Conservation (phyloP, 2,888 invertebrate species). For the Norana najaformis region DNA sequence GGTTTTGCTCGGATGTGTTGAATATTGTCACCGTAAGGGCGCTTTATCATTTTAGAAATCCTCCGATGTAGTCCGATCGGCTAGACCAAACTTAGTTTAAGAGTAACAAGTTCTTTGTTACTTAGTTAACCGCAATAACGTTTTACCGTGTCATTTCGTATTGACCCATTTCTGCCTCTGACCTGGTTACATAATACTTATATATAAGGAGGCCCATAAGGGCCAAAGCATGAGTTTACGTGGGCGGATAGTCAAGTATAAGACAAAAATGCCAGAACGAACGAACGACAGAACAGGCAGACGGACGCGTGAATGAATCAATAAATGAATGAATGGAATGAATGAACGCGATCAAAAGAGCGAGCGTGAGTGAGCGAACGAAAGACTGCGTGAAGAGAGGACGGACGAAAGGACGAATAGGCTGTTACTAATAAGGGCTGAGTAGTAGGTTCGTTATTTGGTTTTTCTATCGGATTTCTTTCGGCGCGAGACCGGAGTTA, state of each 20-base stretch:
- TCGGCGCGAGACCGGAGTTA: not conserved
- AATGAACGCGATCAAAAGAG: not conserved
- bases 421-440: not conserved
- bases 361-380: not conserved
- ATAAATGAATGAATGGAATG: not conserved
- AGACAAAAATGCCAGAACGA: too few relatives aligned
- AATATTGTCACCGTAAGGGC: not conserved
- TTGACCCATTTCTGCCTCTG: not conserved
- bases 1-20: not conserved
- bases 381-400: too few relatives aligned
- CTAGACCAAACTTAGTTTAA: not conserved
- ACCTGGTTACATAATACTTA: too few relatives aligned
- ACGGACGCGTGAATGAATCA: not conserved
- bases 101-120: not conserved
- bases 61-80: not conserved
- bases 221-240: too few relatives aligned
- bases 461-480: not conserved
- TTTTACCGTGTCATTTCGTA: not conserved
- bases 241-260: too few relatives aligned
- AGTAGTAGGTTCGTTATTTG: not conserved
- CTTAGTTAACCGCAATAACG: not conserved
- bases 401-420: not conserved
- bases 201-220: too few relatives aligned
- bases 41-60: not conserved
- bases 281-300: too few relatives aligned